Evolutionary conservation across 2,113 vertebrate genomes (phyloP).

Genomic region (Anseranas semipalmata): DNA sequence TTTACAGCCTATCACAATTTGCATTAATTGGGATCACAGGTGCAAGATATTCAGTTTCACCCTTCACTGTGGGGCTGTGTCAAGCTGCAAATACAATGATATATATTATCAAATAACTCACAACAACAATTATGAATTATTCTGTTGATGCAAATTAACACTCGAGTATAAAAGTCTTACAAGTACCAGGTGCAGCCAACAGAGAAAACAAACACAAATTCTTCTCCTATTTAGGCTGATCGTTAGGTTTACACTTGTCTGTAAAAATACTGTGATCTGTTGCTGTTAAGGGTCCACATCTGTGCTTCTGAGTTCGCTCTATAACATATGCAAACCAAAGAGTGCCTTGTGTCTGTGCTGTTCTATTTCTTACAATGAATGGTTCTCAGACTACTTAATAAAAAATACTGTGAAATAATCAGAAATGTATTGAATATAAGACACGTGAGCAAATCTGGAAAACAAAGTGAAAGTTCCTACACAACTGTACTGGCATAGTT

Average conservation of each 20-base stretch:
- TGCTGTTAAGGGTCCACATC: neutral
- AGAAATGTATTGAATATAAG: neutral
- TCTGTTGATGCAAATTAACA: slow-evolving; percentile 20
- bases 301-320: neutral
- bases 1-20: neutral
- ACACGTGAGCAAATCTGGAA: neutral
- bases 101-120: neutral
- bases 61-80: neutral
- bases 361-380: neutral
- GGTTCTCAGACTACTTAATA: neutral
- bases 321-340: neutral
- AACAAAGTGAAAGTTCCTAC: neutral
- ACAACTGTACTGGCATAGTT: neutral
- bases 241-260: neutral
- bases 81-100: neutral
- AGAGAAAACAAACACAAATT: neutral
- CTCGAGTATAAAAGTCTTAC: neutral
- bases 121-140: slow-evolving; percentile 32
- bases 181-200: slow-evolving; percentile 21
- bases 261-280: neutral
- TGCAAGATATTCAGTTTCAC: neutral
- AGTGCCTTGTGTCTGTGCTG: neutral
- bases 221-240: neutral
- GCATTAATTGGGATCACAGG: neutral
- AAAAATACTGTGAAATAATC: neutral